A percentile compares a stretch with the other conserved stretches of the same genome.
phyloP scores from a whole-genome alignment of 1,140 invertebrate genomes.

The Penaeus japonicus region DNA sequence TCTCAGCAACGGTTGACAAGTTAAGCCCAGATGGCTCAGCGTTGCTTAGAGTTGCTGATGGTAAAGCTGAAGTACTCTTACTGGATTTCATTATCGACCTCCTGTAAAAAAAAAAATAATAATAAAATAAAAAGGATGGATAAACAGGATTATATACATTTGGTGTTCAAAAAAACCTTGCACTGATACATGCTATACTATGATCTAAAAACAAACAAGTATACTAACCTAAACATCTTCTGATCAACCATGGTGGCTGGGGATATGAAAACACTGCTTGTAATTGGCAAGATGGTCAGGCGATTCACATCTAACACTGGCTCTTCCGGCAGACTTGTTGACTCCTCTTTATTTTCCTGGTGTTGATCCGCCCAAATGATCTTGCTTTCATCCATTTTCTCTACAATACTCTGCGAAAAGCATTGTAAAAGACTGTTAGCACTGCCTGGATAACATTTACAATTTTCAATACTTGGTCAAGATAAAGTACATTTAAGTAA shows the following conservation, averaged over 20 bases:
- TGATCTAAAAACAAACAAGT: no score
- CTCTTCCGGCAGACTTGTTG: background rate
- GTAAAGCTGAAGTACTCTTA: background rate
- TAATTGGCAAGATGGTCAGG: background rate
- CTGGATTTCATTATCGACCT: background rate
- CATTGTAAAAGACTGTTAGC: background rate
- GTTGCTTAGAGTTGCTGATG: no score
- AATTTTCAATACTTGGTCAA: no score
- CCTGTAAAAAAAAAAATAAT: background rate
- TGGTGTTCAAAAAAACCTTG: no score
- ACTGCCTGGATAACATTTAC: background rate
- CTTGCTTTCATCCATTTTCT: slow-evolving; percentile 38
- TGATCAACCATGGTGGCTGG: background rate
- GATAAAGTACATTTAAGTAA: no score
- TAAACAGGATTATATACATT: background rate
- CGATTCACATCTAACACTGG: background rate
- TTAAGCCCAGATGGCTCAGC: no score
- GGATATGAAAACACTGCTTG: background rate
- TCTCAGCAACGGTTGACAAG: background rate
- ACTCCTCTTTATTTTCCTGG: background rate
- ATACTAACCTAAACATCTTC: background rate
- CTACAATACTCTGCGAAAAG: slow-evolving; percentile 2
- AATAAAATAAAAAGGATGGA: background rate
- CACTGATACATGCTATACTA: no score
- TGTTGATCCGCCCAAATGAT: slow-evolving; percentile 47